Evolutionary conservation across 2,113 vertebrate genomes (phyloP).

Genomic region (Pseudolaguvia tuberculata): DNA sequence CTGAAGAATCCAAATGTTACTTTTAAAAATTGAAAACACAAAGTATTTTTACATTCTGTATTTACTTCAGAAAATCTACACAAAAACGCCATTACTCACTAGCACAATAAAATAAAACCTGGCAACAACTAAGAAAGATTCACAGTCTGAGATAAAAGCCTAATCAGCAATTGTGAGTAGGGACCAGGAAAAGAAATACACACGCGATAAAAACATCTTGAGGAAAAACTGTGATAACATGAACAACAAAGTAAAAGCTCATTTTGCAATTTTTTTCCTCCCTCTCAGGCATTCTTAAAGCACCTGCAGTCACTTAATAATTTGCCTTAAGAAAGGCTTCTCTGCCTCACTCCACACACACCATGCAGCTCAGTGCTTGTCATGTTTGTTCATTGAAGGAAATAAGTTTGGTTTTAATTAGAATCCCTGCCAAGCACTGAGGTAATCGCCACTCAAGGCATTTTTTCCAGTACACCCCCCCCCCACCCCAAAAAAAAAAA

Average conservation of each 20-base stretch:
- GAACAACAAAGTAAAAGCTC: conserved; percentile 51
- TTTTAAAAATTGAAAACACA: too few relatives aligned
- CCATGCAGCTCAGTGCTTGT: conserved; percentile 64
- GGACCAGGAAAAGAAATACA: conserved; percentile 24
- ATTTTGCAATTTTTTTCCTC: conserved; percentile 54
- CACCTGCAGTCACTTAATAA: conserved; percentile 84
- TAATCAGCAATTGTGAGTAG: neutral
- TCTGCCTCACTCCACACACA: conserved; percentile 7
- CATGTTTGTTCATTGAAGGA: conserved; percentile 75
- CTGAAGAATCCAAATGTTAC: neutral
- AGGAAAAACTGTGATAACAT: neutral
- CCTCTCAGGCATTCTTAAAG: conserved; percentile 74
- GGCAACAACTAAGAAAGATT: neutral
- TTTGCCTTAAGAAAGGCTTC: conserved; percentile 62
- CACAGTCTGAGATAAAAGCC: neutral
- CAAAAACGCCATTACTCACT: neutral
- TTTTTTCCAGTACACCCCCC: conserved; percentile 35
- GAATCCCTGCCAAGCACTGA: conserved; percentile 69
- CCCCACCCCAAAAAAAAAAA: neutral
- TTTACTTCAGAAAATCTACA: neutral
- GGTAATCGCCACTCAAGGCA: conserved; percentile 62
- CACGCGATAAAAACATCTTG: neutral
- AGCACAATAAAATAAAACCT: neutral
- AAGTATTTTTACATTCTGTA: too few relatives aligned
- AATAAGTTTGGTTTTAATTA: conserved; percentile 85